Percentiles rank a stretch among this genome's conserved stretches.
These are phyloP conservation scores for Pseudopleuronectes americanus DNA, from an alignment of 2,797 vertebrate species.

Conservation along the genomic window DNA sequence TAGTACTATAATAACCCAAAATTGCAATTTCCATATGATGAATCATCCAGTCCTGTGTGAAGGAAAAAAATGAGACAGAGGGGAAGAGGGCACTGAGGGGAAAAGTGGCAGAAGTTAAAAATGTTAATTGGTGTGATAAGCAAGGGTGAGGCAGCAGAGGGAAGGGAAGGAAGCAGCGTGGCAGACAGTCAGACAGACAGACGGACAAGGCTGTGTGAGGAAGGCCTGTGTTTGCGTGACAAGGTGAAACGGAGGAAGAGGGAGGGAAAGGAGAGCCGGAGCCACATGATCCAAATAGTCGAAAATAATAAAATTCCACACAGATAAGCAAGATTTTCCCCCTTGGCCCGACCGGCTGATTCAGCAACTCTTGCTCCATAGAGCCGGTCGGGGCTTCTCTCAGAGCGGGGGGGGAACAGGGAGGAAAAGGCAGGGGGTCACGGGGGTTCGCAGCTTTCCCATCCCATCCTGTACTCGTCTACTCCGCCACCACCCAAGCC, in stretches of 20 bases:
- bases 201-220: conserved; percentile 56
- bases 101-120: conserved; percentile 69
- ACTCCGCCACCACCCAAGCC: conserved; percentile 30
- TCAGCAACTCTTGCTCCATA: conserved; percentile 65
- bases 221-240: conserved; percentile 77
- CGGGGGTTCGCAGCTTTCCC: conserved; percentile 21
- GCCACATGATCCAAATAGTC: conserved; percentile 70
- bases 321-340: conserved; percentile 78
- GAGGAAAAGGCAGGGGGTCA: conserved; percentile 15
- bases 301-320: conserved; percentile 81
- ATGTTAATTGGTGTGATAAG: conserved; percentile 79
- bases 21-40: conserved; percentile 10
- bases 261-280: conserved; percentile 57
- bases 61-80: conserved; percentile 29
- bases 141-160: conserved; percentile 66
- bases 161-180: conserved; percentile 71
- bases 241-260: conserved; percentile 74
- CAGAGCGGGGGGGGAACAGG: conserved; percentile 29
- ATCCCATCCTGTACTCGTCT: conserved; percentile 34
- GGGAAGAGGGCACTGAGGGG: conserved; percentile 31
- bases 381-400: conserved; percentile 37
- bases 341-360: conserved; percentile 54
- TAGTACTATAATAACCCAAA: background rate
- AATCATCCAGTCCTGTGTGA: background rate
- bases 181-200: conserved; percentile 57